phyloP scores from a whole-genome alignment of 2,797 vertebrate genomes.

The Clarias laeviceps region DNA sequence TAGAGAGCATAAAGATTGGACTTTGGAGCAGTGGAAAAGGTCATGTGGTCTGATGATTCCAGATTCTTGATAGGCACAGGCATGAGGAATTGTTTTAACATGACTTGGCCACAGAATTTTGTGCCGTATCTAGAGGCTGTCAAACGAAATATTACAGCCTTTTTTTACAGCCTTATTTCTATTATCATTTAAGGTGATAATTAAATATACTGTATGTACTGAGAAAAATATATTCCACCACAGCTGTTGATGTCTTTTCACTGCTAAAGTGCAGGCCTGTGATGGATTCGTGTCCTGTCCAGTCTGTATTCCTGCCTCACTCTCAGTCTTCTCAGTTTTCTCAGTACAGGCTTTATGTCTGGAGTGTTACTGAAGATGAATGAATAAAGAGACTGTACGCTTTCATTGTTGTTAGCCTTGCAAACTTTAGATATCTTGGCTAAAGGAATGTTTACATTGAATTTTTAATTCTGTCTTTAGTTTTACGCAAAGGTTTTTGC shows the following conservation, averaged over 20 bases:
- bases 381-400: background rate
- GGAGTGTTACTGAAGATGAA: background rate
- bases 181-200: too few species aligned
- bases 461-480: background rate
- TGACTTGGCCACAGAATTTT: too few species aligned
- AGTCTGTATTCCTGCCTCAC: background rate
- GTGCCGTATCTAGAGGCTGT: too few species aligned
- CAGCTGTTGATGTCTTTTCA: background rate
- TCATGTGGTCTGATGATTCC: too few species aligned
- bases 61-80: too few species aligned
- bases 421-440: background rate
- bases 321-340: background rate
- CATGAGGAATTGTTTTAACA: too few species aligned
- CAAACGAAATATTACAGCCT: too few species aligned
- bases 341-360: background rate
- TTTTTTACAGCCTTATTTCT: background rate
- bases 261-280: background rate
- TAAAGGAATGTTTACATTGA: slow-evolving; percentile 7
- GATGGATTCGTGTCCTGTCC: background rate
- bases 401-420: background rate
- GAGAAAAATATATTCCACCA: background rate
- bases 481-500: background rate
- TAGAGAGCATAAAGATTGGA: too few species aligned
- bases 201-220: background rate
- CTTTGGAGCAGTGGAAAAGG: too few species aligned